Percentiles rank a stretch among this genome's conserved stretches.
Evolutionary conservation across 64 coral and sea anemone genomes (phyloP).

Genomic region (Acropora tenuis): DNA sequence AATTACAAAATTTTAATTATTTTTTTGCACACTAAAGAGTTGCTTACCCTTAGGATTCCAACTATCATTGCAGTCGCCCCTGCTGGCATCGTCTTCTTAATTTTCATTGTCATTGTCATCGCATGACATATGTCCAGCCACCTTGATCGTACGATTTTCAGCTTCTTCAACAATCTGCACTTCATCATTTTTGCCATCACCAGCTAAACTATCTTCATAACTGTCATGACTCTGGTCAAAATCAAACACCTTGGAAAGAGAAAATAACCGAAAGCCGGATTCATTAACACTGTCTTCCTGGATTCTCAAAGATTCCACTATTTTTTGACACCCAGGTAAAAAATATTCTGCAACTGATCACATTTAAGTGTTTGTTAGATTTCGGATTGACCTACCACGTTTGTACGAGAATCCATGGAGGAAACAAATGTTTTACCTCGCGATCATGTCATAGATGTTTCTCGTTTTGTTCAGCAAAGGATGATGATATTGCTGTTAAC

Average conservation of each 20-base stretch:
- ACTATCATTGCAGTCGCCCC: no score
- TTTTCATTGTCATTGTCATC: not conserved
- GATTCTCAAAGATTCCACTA: not conserved
- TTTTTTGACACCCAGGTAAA: not conserved
- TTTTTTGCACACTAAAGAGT: no score
- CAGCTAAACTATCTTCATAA: conserved; percentile 37
- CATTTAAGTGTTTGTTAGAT: conserved; percentile 3
- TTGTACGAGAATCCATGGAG: not conserved
- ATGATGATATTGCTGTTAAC: not conserved
- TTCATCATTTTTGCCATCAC: conserved; percentile 8
- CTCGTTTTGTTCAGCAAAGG: not conserved
- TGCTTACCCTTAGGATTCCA: no score
- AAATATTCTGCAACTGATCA: not conserved
- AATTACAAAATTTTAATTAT: no score
- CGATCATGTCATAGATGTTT: not conserved
- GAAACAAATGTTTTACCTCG: not conserved
- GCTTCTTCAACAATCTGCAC: not conserved
- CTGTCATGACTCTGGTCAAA: conserved; percentile 24
- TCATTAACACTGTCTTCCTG: not conserved
- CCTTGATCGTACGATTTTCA: conserved; percentile 11
- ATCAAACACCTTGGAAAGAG: conserved; percentile 9
- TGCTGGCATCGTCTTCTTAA: no score
- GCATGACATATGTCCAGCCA: conserved; percentile 7
- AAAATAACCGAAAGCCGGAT: not conserved
- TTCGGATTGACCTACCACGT: not conserved